phyloP scores from a whole-genome alignment of 2,888 invertebrate species.

The Platycnemis pennipes region DNA sequence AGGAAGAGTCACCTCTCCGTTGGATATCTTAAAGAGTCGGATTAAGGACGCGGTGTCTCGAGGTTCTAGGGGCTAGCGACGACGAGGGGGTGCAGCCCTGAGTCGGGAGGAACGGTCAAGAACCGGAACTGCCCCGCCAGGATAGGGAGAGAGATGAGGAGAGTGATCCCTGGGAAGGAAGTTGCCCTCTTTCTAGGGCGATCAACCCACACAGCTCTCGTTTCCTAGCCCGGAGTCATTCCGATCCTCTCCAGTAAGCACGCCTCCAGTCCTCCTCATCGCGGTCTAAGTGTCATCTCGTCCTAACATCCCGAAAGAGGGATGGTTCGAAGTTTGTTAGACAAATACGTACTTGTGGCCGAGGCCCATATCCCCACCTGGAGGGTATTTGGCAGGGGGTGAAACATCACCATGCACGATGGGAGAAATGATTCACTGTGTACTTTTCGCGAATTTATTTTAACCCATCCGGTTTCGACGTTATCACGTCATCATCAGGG shows the following conservation, averaged over 20 bases:
- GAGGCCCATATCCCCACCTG: too few species aligned
- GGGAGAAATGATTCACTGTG: too few species aligned
- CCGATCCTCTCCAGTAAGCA: background rate
- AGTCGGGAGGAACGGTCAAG: background rate
- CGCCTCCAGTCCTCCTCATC: background rate
- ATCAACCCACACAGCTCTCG: background rate
- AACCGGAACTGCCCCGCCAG: constrained; percentile 27
- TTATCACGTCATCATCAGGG: too few species aligned
- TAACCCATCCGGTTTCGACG: too few species aligned
- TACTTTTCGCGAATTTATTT: too few species aligned
- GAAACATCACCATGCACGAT: too few species aligned
- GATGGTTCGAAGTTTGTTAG: background rate
- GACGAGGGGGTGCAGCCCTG: background rate
- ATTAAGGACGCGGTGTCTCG: constrained; percentile 25
- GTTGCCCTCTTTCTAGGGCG: background rate
- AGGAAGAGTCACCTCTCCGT: background rate
- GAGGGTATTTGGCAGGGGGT: too few species aligned
- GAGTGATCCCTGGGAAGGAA: constrained; percentile 33
- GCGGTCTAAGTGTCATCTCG: background rate
- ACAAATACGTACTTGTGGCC: too few species aligned
- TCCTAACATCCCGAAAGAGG: background rate
- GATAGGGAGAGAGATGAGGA: background rate
- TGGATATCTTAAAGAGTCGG: constrained; percentile 60
- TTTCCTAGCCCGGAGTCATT: background rate
- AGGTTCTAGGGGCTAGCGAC: background rate